These are phyloP conservation scores for Venturia canescens DNA, from an alignment of 1,140 invertebrate species.

Conservation along the genomic window DNA sequence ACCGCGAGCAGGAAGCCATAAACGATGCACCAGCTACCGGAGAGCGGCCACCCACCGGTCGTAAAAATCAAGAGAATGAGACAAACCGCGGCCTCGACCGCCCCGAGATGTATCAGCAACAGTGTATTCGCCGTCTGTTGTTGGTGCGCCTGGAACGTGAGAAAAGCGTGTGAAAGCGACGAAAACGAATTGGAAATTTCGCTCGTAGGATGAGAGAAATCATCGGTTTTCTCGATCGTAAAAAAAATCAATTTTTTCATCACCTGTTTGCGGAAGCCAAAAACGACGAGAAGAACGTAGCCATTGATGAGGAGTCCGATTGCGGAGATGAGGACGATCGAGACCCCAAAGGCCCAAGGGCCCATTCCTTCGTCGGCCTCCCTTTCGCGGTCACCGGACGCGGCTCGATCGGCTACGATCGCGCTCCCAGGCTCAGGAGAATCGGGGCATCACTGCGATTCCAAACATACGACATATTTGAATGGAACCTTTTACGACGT, in stretches of 20 bases:
- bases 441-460: no score
- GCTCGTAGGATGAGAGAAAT: slow-evolving; percentile 2
- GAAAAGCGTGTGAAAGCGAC: not conserved
- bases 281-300: slow-evolving; percentile 79
- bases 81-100: slow-evolving; percentile 82
- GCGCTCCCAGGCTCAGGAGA: not conserved
- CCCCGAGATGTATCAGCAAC: slow-evolving; percentile 83
- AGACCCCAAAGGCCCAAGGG: slow-evolving; percentile 78
- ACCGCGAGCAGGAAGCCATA: slow-evolving; percentile 83
- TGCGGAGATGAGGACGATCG: slow-evolving; percentile 79
- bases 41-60: slow-evolving; percentile 74
- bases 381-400: slow-evolving; percentile 32
- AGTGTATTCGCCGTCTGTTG: slow-evolving; percentile 82
- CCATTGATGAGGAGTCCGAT: slow-evolving; percentile 80
- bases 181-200: not conserved
- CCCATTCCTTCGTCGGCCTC: slow-evolving; percentile 72
- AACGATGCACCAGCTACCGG: slow-evolving; percentile 79
- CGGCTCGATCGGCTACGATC: not conserved
- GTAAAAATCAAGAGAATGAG: slow-evolving; percentile 79
- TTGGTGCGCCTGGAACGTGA: slow-evolving; percentile 67
- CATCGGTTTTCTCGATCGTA: not conserved
- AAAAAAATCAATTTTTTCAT: slow-evolving; percentile 5
- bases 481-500: no score
- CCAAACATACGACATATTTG: no score
- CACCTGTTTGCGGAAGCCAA: slow-evolving; percentile 71